Base-by-base conservation (phyloP, 2,113 vertebrate genomes). In the Murina feae region DNA sequence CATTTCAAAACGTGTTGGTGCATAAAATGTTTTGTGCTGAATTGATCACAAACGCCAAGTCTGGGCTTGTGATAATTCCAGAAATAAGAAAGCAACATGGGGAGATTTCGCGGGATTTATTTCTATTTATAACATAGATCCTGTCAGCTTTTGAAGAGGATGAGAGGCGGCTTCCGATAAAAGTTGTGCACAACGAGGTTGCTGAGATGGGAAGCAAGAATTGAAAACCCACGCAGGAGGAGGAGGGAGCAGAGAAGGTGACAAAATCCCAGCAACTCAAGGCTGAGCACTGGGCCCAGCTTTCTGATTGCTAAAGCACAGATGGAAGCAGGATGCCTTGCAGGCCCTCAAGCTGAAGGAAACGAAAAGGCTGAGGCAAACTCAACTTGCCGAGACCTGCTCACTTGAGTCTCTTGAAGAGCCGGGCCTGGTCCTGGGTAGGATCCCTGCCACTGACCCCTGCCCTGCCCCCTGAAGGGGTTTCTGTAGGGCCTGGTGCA, bases 41-140 rank as follows among this genome's bases (percentile, higher is more conserved):
- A 84, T 69, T 82, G 82, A 87, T 89, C 80, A 65, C 83, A 47
- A 44, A 76, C 4, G 42, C 93, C 76, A 71, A 39, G 37, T 47
- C 71, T 80, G 86, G 78, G 20, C 72, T 94, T 88, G 72, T 32
- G 91, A 78, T 71, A 76, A 71, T 51, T 82, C 76, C 72, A 25
- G 78, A 92, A 93, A 81, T 68, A 83, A 95, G 83, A 91, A 32
- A 79, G 89, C 5, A 2, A 66, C 55, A 39, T 20, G 68, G 84
- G 65, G 55, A 79, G 78, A 72, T 85, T 90, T 72, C 23, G 21
- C 6, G 2, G 39, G 18, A 37, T 87, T 93, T 92, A 85, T 87
- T 96, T 97, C 95, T 92, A 90, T 96, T 90, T 96, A 92, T 87
- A 84, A 88, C 90, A 78, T 60, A 74, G 20, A 72, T 35, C 51